phyloP scores from a whole-genome alignment of 2,113 vertebrate species.

The Morone saxatilis region DNA sequence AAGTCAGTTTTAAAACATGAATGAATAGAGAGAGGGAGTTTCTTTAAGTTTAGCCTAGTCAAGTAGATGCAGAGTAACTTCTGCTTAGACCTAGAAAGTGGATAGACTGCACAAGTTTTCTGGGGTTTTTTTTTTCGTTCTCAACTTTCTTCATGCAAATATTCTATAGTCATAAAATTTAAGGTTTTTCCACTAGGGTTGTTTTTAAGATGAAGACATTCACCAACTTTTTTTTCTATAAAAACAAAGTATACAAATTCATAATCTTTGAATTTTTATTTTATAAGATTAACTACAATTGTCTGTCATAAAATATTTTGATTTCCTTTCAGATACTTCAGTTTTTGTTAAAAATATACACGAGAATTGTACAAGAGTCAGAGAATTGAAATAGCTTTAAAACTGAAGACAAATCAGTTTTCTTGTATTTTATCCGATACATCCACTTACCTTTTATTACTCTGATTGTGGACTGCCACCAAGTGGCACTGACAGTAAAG shows the following conservation, averaged over 20 bases:
- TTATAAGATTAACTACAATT: not conserved
- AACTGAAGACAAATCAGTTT: not conserved
- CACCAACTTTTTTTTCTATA: not conserved
- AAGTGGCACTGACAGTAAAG: constrained; percentile 56
- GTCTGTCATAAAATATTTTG: too few relatives aligned
- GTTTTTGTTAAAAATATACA: not conserved
- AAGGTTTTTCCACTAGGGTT: not conserved
- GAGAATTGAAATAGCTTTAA: not conserved
- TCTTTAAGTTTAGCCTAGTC: not conserved
- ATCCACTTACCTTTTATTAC: not conserved
- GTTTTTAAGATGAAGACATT: too few relatives aligned
- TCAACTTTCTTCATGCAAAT: not conserved
- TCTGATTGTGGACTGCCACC: constrained; percentile 70
- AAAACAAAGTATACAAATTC: not conserved
- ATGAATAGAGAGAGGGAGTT: not conserved
- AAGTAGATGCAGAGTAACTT: too few relatives aligned
- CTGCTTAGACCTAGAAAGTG: not conserved
- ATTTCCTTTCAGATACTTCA: not conserved
- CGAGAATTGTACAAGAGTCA: not conserved
- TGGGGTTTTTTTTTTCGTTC: not conserved
- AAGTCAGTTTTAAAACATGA: constrained; percentile 7
- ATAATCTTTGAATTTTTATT: not conserved
- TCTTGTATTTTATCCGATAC: not conserved
- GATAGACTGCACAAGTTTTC: not conserved
- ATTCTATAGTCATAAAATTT: not conserved